Evolutionary conservation across 2,888 invertebrate species (phyloP), one percentile per base, ranked within the genome.

Genomic region (Magallana nippona): DNA sequence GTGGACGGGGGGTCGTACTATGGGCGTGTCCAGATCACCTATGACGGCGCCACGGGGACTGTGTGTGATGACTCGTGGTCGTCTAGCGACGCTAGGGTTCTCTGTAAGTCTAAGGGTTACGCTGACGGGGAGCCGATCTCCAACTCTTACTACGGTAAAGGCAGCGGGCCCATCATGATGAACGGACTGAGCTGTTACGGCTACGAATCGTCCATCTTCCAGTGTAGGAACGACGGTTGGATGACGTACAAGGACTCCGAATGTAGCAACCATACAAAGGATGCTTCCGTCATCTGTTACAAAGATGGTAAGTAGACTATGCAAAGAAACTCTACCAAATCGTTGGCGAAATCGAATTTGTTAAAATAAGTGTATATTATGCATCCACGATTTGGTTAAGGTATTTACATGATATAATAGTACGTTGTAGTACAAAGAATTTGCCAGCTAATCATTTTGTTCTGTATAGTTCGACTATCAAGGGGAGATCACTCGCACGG

Each of bases 31-130:
- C 88, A 92, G 85, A 85, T 92, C 3, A 88, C 89, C 10, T 90
- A 89, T 79, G 89, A 91, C 81, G 87, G 89, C 10, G 84, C 86
- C 32, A 86, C 87, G 22, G 91, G 91, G 32, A 90, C 89, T 11
- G 90, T 92, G 15, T 92, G 92, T 87, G 92, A 92, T 81, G 87
- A 89, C 63, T 84, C 87, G 10, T 91, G 91, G 89, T 89, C 89
- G 13, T 88, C 87, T 11, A 88, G 87, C 82, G 92, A 92, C 83
- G 92, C 92, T 1, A 85, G 87, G 5, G 89, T 91, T 2, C 88
- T 91, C 15, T 92, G 92, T 84, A 89, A 87, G 83, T 82, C 82
- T 15, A 63, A 57, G 55, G 90, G 90, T 22, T 92, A 88, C 82
- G 85, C 88, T n/a, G 91, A 90, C 63, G 92, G 90, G 0, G 89